Evolutionary conservation across 2,888 invertebrate genomes (phyloP), one percentile per base, ranked within the genome.

Genomic region (Syritta pipiens): DNA sequence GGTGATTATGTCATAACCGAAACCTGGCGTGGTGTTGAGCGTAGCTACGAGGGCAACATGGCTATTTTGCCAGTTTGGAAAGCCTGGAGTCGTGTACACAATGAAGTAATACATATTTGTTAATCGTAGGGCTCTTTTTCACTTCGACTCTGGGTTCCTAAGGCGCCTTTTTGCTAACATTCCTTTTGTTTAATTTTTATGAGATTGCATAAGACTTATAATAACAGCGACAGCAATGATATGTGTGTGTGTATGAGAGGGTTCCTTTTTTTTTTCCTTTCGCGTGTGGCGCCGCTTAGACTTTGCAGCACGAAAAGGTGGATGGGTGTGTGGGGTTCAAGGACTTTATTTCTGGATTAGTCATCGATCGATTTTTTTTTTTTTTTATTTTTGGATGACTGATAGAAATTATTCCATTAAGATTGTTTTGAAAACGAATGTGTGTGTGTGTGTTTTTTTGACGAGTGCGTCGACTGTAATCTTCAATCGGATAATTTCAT

Each of bases 1-100:
- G 85, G 85, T 85, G 86, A 88, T 88, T 95, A 94, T 91, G 92
- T 93, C 86, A 91, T 95, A 84, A 93, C 94, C 32, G 95, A 95
- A 88, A 88, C 94, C 85, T 93, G 94, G 94, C 90, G 95, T 85
- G 93, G 94, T 83, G 93, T 95, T 68, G 95, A 94, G 89, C 91
- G 87, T 76, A 86, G 86, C 85, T 87, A 88, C 82, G 86, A 87
- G 74, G 92, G 93, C 24, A 91, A 93, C 83, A 93, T 94, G 49
- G 92, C 92, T 67, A 94, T 95, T 79, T 89, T 95, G 67, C 94
- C 94, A 84, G 93, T 96, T 53, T 92, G 95, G 91, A 93, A 93
- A 75, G 94, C 95, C 20, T 96, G 95, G 95, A 95, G 94, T 65
- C 91, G 91, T 83, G 92, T 93, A 91, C 87, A 92, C 88, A 89